phyloP scores from a whole-genome alignment of 2,113 vertebrate species.

The Antechinus stuartii region DNA sequence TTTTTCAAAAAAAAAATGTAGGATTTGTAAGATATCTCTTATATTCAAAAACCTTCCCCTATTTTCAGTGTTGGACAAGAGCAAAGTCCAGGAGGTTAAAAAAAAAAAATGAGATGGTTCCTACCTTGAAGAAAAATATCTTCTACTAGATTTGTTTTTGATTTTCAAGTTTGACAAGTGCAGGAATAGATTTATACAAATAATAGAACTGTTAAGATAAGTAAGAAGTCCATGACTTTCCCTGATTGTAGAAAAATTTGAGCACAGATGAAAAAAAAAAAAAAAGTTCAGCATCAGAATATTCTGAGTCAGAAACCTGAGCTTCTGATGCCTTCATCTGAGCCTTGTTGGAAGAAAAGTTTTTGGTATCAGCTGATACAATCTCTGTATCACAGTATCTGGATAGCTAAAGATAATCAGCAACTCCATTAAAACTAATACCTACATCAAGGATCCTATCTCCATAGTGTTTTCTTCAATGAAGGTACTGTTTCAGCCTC shows the following conservation, averaged over 20 bases:
- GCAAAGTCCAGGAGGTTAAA: not conserved
- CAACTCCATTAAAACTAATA: too few species aligned
- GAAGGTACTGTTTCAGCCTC: not conserved
- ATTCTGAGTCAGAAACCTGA: too few species aligned
- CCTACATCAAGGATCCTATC: too few species aligned
- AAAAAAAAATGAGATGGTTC: not conserved
- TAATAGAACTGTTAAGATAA: not conserved
- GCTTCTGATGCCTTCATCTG: too few species aligned
- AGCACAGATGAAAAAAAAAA: too few species aligned
- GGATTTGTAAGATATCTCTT: not conserved
- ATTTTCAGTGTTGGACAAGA: not conserved
- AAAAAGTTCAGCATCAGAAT: too few species aligned
- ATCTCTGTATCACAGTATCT: too few species aligned
- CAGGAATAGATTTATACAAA: not conserved
- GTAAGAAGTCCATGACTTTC: not conserved
- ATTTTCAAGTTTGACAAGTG: not conserved
- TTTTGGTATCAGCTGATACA: too few species aligned
- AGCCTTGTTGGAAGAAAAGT: too few species aligned
- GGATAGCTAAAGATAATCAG: too few species aligned
- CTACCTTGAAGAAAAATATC: not conserved
- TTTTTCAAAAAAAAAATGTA: accelerated
- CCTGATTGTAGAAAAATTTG: not conserved
- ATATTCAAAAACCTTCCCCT: not conserved
- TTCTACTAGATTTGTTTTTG: not conserved
- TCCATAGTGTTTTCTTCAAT: too few species aligned